Percentiles rank a stretch among this genome's conserved stretches.
Evolutionary conservation across 2,113 vertebrate species (phyloP).

Genomic region (Danio rerio): GRCz12tu NC_133178.1:21153501-21154000

Average conservation of each 20-base stretch:
- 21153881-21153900: neutral
- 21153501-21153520: neutral
- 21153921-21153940: neutral
- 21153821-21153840: neutral
- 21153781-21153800: too few relatives aligned
- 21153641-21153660: neutral
- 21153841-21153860: neutral
- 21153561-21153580: neutral
- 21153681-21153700: neutral
- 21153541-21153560: neutral
- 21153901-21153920: neutral
- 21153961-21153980: neutral
- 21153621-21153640: constrained; percentile 8
- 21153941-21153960: neutral
- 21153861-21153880: neutral
- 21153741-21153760: neutral
- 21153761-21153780: neutral
- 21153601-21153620: neutral
- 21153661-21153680: neutral
- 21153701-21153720: neutral
- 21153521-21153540: neutral
- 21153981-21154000: constrained; percentile 9
- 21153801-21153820: neutral
- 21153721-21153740: neutral
- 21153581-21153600: constrained; percentile 12